Evolutionary conservation across 2,888 invertebrate species (phyloP).

Genomic region (Dinocampus coccinellae): DNA sequence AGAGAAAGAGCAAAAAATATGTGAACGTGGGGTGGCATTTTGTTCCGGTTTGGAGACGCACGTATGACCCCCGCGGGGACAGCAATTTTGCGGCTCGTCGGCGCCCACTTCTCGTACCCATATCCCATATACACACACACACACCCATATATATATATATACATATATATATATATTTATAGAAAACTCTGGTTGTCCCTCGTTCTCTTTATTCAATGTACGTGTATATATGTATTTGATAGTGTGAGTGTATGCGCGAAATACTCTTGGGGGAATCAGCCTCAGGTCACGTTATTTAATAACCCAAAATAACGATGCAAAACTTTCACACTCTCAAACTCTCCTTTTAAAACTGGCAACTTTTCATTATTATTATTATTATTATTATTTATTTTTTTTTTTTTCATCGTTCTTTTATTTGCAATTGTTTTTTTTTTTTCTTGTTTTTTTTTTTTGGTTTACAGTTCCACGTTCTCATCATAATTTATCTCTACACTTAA

Average conservation of each 20-base stretch:
- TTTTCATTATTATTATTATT: too few species aligned
- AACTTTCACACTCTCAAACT: slow-evolving; percentile 44
- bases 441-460: slow-evolving; percentile 5
- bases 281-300: slow-evolving; percentile 53
- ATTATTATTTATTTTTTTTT: slow-evolving; percentile 39
- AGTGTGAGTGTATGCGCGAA: not conserved
- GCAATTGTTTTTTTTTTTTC: slow-evolving; percentile 27
- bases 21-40: slow-evolving; percentile 22
- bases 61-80: slow-evolving; percentile 34
- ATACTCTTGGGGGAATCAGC: slow-evolving; percentile 39
- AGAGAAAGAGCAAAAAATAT: slow-evolving; percentile 8
- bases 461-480: slow-evolving; percentile 8
- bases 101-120: slow-evolving; percentile 36
- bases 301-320: slow-evolving; percentile 54
- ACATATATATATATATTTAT: too few species aligned
- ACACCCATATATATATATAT: too few species aligned
- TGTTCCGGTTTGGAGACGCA: slow-evolving; percentile 26
- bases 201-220: slow-evolving; percentile 29
- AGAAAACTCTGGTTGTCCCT: slow-evolving; percentile 21
- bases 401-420: slow-evolving; percentile 15
- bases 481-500: slow-evolving; percentile 12
- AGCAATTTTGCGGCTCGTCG: slow-evolving; percentile 43
- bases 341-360: slow-evolving; percentile 26
- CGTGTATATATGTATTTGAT: not conserved
- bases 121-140: slow-evolving; percentile 21